Evolutionary conservation across 2,113 vertebrate genomes (phyloP), one percentile per base, ranked within the genome.

Genomic region (Clarias gariepinus): DNA sequence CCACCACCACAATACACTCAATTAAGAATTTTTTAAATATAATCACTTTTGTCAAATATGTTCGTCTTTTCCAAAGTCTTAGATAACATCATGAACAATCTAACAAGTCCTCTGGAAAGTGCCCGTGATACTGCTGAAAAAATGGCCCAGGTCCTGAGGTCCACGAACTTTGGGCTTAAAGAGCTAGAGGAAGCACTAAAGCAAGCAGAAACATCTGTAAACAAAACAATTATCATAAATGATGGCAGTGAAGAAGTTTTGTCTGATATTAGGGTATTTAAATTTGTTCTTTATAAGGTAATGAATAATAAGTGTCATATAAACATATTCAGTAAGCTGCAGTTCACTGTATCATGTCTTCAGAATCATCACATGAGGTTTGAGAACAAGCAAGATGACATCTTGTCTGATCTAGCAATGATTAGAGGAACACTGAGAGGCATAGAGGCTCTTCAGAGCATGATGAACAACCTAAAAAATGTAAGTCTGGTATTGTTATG

Each of bases 191-290:
- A 82, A 30, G 85, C 85, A 28, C 69, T 94, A 64, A 82, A 83
- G 86, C 77, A 86, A 1, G 86, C 90, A 21, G 73, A 87, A 61
- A 86, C 86, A 73, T 33, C 55, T 57, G 84, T 90, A 0, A 52
- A 85, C 87, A 68, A 83, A 66, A 79, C 3, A 68, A 36, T 33
- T 78, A 13, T 12, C 71, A 87, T 5, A 13, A 91, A 91, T 86
- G 41, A 83, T 30, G 77, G 66, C 33, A 91, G 89, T 69, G 18
- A 3, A 21, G n/a, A 53, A 0, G 4, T 33, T 6, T 74, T 92
- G 12, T 82, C 88, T 58, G 33, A 88, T 21, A 86, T 92, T 86
- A 81, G 86, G 94, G 94, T 94, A 91, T 87, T 33, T 64, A 25
- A 15, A 76, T 76, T 57, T 79, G 52, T 79, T 79, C 13, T 57